phyloP scores from a whole-genome alignment of 2,113 vertebrate genomes.

The Dipodomys merriami region DNA sequence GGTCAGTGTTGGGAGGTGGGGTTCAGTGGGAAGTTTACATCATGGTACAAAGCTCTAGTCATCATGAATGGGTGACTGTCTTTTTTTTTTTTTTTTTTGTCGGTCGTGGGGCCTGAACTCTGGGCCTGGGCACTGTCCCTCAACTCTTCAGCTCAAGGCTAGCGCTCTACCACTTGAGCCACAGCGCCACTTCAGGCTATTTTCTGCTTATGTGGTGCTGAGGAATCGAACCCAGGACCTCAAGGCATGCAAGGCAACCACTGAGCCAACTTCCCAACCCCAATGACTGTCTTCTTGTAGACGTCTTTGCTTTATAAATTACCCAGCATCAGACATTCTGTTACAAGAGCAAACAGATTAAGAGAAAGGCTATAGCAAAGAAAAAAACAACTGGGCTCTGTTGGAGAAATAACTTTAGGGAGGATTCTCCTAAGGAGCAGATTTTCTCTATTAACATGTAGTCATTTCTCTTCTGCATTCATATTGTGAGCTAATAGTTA shows the following conservation, averaged over 20 bases:
- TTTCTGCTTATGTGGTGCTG: too few species aligned
- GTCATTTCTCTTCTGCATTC: background rate
- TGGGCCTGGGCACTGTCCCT: too few species aligned
- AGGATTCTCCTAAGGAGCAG: background rate
- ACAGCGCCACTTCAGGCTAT: too few species aligned
- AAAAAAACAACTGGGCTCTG: background rate
- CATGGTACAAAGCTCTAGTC: background rate
- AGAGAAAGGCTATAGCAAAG: background rate
- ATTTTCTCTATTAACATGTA: background rate
- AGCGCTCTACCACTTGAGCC: too few species aligned
- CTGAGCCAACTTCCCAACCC: too few species aligned
- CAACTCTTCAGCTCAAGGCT: too few species aligned
- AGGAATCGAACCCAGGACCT: too few species aligned
- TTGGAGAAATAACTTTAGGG: background rate
- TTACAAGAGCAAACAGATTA: background rate
- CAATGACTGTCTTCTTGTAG: too few species aligned
- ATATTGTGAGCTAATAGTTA: background rate
- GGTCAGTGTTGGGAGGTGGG: background rate
- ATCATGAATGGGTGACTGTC: background rate
- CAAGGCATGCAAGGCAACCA: too few species aligned
- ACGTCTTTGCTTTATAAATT: background rate
- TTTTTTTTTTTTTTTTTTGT: background rate
- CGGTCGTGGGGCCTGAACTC: background rate
- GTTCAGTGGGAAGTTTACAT: background rate
- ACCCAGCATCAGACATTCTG: background rate